These are phyloP conservation scores for Tachycineta bicolor DNA, from an alignment of 2,113 vertebrate genomes.

Conservation along the genomic window DNA sequence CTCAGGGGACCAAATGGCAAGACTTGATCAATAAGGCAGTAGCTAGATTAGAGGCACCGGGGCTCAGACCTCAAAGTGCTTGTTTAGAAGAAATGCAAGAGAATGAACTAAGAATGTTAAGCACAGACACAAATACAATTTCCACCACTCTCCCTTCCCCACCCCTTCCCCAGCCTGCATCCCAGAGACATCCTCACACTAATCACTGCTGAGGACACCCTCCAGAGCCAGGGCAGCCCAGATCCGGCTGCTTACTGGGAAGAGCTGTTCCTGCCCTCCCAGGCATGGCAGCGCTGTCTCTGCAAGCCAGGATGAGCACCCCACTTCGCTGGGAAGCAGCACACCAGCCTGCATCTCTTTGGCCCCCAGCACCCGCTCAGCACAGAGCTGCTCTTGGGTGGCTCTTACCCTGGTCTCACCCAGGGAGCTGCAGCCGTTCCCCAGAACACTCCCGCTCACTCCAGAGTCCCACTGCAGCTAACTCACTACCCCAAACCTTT, in stretches of 20 bases:
- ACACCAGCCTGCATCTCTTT: accelerated
- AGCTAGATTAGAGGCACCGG: not conserved
- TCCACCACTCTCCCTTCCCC: not conserved
- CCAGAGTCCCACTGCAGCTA: not conserved
- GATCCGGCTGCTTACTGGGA: not conserved
- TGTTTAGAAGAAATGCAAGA: not conserved
- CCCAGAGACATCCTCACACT: not conserved
- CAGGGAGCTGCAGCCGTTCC: not conserved
- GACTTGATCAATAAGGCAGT: conserved; percentile 31
- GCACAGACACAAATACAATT: not conserved
- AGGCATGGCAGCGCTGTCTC: accelerated
- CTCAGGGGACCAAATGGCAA: conserved; percentile 25
- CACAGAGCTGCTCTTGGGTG: not conserved
- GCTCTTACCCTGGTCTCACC: too few species aligned
- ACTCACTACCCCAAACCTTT: not conserved
- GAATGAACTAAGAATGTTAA: not conserved
- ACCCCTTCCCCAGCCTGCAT: not conserved
- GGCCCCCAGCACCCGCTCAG: not conserved
- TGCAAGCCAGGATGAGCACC: not conserved
- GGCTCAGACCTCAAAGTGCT: not conserved
- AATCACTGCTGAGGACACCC: not conserved
- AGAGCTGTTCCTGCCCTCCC: not conserved
- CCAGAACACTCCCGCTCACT: not conserved
- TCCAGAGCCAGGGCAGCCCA: not conserved
- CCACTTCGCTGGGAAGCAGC: not conserved